Evolutionary conservation across 2,797 vertebrate species (phyloP).

Genomic region (Esox masquinongy): DNA sequence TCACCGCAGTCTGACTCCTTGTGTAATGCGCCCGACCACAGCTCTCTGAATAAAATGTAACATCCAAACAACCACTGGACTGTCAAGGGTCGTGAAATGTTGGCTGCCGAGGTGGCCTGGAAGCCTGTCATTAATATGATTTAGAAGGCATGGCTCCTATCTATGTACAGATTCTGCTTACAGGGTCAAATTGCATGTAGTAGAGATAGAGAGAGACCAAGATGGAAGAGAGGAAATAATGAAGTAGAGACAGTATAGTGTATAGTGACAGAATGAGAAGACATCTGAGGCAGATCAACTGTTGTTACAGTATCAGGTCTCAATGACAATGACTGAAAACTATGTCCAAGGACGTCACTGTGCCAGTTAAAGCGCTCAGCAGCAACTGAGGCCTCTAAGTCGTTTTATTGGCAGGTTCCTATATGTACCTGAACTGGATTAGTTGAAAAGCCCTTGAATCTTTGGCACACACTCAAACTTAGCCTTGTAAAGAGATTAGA

Average conservation of each 20-base stretch:
- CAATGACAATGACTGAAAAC: constrained; percentile 5
- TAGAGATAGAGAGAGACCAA: neutral
- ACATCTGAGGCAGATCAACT: neutral
- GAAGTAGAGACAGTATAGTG: neutral
- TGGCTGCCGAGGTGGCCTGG: neutral
- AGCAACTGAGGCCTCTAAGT: neutral
- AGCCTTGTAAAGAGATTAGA: constrained; percentile 40
- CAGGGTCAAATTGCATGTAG: neutral
- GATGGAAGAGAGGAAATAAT: neutral
- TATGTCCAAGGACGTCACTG: neutral
- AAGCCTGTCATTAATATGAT: constrained; percentile 1
- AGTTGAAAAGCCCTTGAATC: constrained; percentile 30
- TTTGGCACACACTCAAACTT: constrained; percentile 35
- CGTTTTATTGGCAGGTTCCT: neutral
- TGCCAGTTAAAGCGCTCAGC: constrained; percentile 13
- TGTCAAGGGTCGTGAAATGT: neutral
- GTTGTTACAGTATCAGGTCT: neutral
- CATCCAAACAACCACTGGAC: constrained; percentile 9
- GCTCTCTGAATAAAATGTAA: constrained; percentile 16
- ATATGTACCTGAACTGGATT: constrained; percentile 6
- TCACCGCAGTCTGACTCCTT: neutral
- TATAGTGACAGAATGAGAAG: neutral
- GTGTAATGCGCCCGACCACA: constrained; percentile 14
- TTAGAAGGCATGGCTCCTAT: constrained; percentile 4
- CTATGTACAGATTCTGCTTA: neutral